phyloP scores from a whole-genome alignment of 2,888 invertebrate species.

The Diaperis boleti region DNA sequence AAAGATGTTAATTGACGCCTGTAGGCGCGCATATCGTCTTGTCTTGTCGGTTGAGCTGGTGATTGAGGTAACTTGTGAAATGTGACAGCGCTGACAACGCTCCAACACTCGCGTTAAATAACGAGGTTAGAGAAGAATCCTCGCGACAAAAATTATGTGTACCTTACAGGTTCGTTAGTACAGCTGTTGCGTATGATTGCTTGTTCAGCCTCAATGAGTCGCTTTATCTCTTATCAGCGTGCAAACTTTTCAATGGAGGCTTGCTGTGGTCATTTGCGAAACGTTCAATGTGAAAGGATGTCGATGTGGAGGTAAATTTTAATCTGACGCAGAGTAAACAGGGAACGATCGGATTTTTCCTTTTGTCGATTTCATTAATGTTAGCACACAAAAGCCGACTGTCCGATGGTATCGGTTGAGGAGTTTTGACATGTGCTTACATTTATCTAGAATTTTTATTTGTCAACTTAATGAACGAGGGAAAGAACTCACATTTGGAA shows the following conservation, averaged over 20 bases:
- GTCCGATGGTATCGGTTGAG: background rate
- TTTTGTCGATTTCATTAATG: background rate
- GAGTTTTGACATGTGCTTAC: background rate
- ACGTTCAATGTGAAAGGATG: conserved; percentile 1
- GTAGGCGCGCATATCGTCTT: conserved; percentile 28
- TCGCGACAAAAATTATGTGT: conserved; percentile 13
- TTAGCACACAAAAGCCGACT: background rate
- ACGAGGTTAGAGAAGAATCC: conserved; percentile 29
- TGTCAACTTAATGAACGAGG: too few relatives aligned
- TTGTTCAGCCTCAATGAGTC: background rate
- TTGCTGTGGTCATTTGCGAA: conserved; percentile 3
- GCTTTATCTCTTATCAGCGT: background rate
- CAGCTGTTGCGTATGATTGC: background rate
- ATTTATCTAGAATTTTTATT: background rate
- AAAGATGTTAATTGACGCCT: too few relatives aligned
- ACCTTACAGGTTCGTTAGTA: conserved; percentile 13
- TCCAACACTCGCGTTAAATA: conserved; percentile 14
- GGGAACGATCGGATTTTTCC: background rate
- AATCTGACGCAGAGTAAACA: background rate
- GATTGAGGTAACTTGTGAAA: conserved; percentile 36
- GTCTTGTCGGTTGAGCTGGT: conserved; percentile 1
- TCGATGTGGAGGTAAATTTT: background rate
- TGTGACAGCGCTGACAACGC: conserved; percentile 31
- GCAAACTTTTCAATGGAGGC: background rate
- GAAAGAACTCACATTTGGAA: too few relatives aligned